Percentiles rank a stretch among this genome's conserved stretches.
These are phyloP conservation scores for Oryzias javanicus DNA, from an alignment of 2,113 vertebrate species.

Conservation along the genomic window DNA sequence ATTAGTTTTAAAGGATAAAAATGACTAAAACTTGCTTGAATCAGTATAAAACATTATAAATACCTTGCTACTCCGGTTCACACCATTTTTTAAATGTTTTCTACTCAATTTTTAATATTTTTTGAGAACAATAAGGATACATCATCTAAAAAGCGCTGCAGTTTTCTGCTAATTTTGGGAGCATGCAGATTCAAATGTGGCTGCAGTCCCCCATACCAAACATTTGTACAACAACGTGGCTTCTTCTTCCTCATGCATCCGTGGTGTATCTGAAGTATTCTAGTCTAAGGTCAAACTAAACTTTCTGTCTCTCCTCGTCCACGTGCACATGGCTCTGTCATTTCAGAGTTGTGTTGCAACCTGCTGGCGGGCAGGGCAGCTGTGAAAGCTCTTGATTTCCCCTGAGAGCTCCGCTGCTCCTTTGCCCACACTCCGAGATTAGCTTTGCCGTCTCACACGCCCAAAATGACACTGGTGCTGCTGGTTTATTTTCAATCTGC, in stretches of 20 bases:
- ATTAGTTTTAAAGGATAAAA: too few species aligned
- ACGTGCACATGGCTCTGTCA: constrained; percentile 35
- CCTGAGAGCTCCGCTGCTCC: constrained; percentile 42
- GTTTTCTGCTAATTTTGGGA: too few species aligned
- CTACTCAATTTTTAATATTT: too few species aligned
- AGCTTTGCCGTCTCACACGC: constrained; percentile 54
- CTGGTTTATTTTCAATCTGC: constrained; percentile 59
- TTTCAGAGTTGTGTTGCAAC: constrained; percentile 45
- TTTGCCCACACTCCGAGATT: constrained; percentile 64
- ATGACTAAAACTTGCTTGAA: too few species aligned
- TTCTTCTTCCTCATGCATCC: constrained; percentile 22
- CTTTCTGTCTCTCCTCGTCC: constrained; percentile 36
- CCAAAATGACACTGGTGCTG: constrained; percentile 42
- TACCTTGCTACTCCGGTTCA: too few species aligned
- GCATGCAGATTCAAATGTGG: too few species aligned
- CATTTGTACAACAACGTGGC: constrained; percentile 7
- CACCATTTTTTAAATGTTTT: too few species aligned
- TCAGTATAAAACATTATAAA: too few species aligned
- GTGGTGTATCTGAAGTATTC: constrained; percentile 35
- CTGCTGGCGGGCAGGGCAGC: constrained; percentile 55
- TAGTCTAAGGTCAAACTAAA: constrained; percentile 38
- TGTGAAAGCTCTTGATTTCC: constrained; percentile 73
- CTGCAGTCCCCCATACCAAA: not conserved
- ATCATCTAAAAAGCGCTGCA: too few species aligned
- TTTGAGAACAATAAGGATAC: too few species aligned